Evolutionary conservation across 2,797 vertebrate species (phyloP), one percentile per base, ranked within the genome.

Genomic region (Xenopus petersii): DNA sequence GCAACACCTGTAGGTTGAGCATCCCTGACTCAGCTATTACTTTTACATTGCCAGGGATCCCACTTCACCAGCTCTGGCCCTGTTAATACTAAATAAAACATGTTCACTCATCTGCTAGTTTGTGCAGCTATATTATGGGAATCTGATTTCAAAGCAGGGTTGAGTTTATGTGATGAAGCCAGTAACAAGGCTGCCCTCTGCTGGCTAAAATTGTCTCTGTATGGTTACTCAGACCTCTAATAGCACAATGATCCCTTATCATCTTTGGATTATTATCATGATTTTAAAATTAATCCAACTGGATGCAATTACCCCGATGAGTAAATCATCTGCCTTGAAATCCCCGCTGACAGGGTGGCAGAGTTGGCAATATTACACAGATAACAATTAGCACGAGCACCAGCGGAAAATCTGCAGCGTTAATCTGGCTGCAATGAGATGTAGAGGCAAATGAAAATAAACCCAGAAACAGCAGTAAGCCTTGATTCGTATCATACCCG

Each of bases 231-330:
- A 71, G 48, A 51, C 62, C 60, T 51, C 58, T 60, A 12, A 24
- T 60, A 60, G 21, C 58, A 17, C 5, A 56, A 56, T 58, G 64
- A 63, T 75, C 65, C 62, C 63, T 71, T 66, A 71, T 76, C 74
- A 68, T 76, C 58, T 76, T 76, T 71, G 54, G 54, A 56, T 56
- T 56, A 56, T 56, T 56, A 56, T 56, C 54, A 56, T 56, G 54
- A 56, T 56, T 56, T 56, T 15, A 56, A 17, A 56, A 17, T 56
- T 56, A 56, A 56, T 56, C 54, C 54, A 56, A 56, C 54, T 56
- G 12, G 16, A 56, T 56, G 54, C 54, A 56, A 56, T 56, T 56
- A 56, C 54, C 54, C 13, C 16, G n/a, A 56, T 8, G n/a, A 56
- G 15, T 56, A 56, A 56, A 56, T 56, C 54, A 56, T 56, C 54